Percentiles rank a stretch among this genome's conserved stretches.
These are phyloP conservation scores for Myrmecobius fasciatus DNA, from an alignment of 2,113 vertebrate genomes.

Conservation along the genomic window DNA sequence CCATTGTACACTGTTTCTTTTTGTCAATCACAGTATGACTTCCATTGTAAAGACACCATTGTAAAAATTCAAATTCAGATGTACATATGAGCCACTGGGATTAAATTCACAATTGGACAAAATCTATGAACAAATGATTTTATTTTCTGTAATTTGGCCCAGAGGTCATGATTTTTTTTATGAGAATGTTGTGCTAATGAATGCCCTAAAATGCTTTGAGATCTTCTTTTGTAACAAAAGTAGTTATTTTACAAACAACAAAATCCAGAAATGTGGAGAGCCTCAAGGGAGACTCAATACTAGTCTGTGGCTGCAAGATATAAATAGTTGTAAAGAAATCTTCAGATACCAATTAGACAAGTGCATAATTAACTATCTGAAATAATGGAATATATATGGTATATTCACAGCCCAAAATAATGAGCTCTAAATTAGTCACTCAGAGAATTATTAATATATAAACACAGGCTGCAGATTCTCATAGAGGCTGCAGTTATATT, in stretches of 20 bases:
- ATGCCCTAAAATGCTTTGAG: conserved; percentile 40
- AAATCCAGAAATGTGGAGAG: conserved; percentile 38
- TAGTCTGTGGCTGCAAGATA: conserved; percentile 58
- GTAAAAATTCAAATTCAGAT: not conserved
- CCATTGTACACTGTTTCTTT: not conserved
- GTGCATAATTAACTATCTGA: conserved; percentile 80
- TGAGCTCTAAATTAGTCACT: conserved; percentile 84
- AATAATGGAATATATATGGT: conserved; percentile 82
- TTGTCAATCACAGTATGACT: not conserved
- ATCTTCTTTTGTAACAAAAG: conserved; percentile 44
- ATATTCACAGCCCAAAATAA: conserved; percentile 80
- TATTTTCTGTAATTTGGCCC: not conserved
- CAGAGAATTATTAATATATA: conserved; percentile 83
- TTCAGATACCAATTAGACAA: conserved; percentile 83
- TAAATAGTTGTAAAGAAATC: conserved; percentile 71
- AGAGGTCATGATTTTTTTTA: not conserved
- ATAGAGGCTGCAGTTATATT: conserved; percentile 64
- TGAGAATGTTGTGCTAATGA: not conserved
- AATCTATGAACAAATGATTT: not conserved
- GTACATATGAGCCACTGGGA: not conserved
- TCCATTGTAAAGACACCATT: not conserved
- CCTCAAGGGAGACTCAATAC: conserved; percentile 47
- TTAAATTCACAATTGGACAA: not conserved
- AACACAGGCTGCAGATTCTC: conserved; percentile 69
- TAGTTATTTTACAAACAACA: conserved; percentile 35